Base-by-base conservation (phyloP, 1,140 invertebrate species). In the Pantala flavescens region DNA sequence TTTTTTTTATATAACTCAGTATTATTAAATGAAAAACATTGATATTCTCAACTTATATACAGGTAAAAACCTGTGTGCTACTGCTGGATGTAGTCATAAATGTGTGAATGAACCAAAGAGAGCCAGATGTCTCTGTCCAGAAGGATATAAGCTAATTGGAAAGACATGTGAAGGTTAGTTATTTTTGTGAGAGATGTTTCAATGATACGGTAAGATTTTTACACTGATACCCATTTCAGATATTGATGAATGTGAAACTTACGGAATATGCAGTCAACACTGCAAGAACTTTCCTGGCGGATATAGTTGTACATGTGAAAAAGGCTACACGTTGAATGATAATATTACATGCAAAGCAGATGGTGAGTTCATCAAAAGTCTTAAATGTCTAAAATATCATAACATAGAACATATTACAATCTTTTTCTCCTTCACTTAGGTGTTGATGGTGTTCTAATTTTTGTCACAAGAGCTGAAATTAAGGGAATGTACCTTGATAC, bases 211-310 rank as follows among this genome's bases (percentile, higher is more conserved):
- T 5, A 7, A 63, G 49, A 63, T 63, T 63, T 5, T 63, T 1
- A 63, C n/a, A 63, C 12, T 21, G 14, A 3, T 63, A 5, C 12
- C 5, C 2, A 16, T 74, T 78, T 73, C 77, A 84, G 93, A 97
- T 80, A 88, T 95, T 21, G 85, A 97, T 81, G 95, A 97, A 82
- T 97, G 95, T 81, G 85, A 89, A 74, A 83, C 81, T 11, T 89
- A 88, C 71, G 90, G 91, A 11, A 83, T 86, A 0, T 99, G 97
- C 78, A 91, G 92, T 74, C 97, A 99, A 80, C 81, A 82, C 72
- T 99, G 97, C 79, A 81, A 85, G 23, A 97, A 98, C 80, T 87
- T 82, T 0, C 83, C 84, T 0, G 95, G 95, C 0, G 88, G 88
- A 0, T 97, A 90, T 80, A 84, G 82, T 9, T 99, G 97, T 80